Evolutionary conservation across 2,888 invertebrate genomes (phyloP).

Genomic region (Crossocerus cetratus): DNA sequence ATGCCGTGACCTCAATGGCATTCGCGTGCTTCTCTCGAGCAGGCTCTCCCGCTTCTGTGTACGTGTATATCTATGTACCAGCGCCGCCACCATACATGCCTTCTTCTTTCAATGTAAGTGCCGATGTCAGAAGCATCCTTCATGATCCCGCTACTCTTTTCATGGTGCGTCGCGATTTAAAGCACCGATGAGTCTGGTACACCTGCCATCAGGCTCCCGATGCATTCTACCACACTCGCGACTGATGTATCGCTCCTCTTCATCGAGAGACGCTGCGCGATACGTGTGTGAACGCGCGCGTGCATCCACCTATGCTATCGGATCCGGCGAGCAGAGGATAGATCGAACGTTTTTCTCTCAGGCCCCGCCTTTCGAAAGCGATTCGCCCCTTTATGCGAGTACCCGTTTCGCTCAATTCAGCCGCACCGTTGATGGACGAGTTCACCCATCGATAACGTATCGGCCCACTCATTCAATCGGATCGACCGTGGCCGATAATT

Average conservation of each 20-base stretch:
- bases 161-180: slow-evolving; percentile 27
- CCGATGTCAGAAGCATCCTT: slow-evolving; percentile 31
- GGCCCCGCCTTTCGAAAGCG: background rate
- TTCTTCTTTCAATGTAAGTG: slow-evolving; percentile 17
- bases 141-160: slow-evolving; percentile 33
- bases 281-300: background rate
- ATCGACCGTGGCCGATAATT: background rate
- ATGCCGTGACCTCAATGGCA: slow-evolving; percentile 14
- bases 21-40: slow-evolving; percentile 26
- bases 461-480: background rate
- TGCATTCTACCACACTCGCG: slow-evolving; percentile 8
- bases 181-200: slow-evolving; percentile 13
- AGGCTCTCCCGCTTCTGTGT: slow-evolving; percentile 15
- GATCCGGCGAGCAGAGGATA: background rate
- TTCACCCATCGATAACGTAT: background rate
- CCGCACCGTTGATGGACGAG: background rate
- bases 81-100: background rate
- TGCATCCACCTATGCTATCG: background rate
- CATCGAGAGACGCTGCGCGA: background rate
- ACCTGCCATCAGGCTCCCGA: background rate
- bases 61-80: too few species aligned
- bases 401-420: background rate
- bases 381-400: background rate
- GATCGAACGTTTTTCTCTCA: slow-evolving; percentile 5
- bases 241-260: slow-evolving; percentile 6